Conservation (phyloP, 2,797 vertebrate genomes). For the Leptoclinus maculatus region DNA sequence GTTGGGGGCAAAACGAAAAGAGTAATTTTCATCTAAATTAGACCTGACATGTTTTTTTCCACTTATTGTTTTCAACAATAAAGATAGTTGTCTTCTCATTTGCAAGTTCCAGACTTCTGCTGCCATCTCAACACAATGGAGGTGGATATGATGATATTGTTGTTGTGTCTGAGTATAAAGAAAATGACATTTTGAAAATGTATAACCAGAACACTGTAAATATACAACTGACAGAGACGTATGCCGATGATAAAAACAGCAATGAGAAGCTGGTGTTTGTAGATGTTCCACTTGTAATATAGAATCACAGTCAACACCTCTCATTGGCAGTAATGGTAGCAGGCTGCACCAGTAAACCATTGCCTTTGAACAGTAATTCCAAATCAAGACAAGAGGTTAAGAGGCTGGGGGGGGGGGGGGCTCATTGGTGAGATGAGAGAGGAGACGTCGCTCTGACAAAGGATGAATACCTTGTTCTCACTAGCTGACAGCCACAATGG, state of each 20-base stretch:
- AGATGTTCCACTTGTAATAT: neutral
- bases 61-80: neutral
- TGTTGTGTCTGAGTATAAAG: too few relatives aligned
- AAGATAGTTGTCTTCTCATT: neutral
- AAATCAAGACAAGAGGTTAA: conserved; percentile 69
- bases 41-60: neutral
- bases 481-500: conserved; percentile 77
- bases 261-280: neutral
- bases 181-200: too few relatives aligned
- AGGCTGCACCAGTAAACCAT: conserved; percentile 10
- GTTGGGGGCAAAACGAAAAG: neutral
- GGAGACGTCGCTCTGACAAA: conserved; percentile 67
- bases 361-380: conserved; percentile 52
- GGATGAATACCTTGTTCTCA: conserved; percentile 79
- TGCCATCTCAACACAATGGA: neutral
- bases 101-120: neutral
- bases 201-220: neutral
- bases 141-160: neutral
- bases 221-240: neutral
- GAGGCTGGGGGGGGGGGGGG: conserved; percentile 5
- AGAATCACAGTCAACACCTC: neutral
- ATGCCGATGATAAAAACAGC: neutral
- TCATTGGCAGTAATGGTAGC: conserved; percentile 21
- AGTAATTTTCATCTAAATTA: neutral
- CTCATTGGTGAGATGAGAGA: conserved; percentile 54